Conservation (phyloP, 2,888 invertebrate genomes). For the Anthophora plumipes region DNA sequence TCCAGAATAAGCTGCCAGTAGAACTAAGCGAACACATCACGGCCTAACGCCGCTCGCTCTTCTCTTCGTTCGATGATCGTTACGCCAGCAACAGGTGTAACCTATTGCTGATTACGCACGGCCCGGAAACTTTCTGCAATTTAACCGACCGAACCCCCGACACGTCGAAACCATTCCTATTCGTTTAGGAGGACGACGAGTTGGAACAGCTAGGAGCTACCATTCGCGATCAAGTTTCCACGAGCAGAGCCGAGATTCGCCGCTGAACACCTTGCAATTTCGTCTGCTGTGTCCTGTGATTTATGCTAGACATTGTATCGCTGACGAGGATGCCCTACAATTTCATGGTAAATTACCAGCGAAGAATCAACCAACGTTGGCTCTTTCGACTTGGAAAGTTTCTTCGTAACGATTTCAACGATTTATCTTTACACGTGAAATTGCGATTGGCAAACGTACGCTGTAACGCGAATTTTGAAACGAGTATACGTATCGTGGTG, state of each 20-base stretch:
- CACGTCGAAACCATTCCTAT: neutral
- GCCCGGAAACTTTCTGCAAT: neutral
- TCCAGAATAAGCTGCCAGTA: neutral
- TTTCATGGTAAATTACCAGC: neutral
- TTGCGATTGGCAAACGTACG: no score
- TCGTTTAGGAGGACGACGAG: no score
- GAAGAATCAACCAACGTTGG: neutral
- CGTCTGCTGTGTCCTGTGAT: neutral
- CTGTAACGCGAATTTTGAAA: no score
- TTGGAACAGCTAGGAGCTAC: neutral
- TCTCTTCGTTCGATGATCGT: constrained; percentile 43
- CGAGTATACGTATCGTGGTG: no score
- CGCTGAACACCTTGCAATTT: neutral
- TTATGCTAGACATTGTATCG: neutral
- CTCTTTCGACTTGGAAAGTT: no score
- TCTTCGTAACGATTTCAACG: no score
- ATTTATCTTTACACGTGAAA: no score
- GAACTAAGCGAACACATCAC: neutral
- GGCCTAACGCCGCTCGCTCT: neutral
- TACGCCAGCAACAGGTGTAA: constrained; percentile 65
- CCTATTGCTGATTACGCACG: constrained; percentile 35
- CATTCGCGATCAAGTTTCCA: neutral
- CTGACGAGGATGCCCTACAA: no score
- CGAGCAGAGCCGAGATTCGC: neutral
- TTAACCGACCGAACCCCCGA: neutral